phyloP scores from a whole-genome alignment of 2,113 vertebrate species.

The Riparia riparia region DNA sequence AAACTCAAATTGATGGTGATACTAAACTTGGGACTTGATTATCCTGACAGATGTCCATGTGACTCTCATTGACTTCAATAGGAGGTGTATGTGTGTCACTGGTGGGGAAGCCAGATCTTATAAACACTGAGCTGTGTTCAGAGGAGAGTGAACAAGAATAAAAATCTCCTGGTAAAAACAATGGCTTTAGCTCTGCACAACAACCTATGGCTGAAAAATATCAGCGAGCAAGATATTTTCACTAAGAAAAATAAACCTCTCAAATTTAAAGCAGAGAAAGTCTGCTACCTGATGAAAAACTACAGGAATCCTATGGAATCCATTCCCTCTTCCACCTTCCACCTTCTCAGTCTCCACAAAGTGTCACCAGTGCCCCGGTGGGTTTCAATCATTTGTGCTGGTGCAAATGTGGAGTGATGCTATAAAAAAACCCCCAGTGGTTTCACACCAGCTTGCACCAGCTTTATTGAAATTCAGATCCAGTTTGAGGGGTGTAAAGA shows the following conservation, averaged over 20 bases:
- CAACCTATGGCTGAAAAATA: not conserved
- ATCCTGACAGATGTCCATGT: conserved; percentile 47
- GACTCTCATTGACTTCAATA: conserved; percentile 28
- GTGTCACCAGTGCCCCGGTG: rapidly evolving
- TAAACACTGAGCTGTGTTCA: conserved; percentile 2
- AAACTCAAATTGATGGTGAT: conserved; percentile 54
- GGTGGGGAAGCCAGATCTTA: not conserved
- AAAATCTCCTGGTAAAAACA: not conserved
- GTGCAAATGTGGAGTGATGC: not conserved
- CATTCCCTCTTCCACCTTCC: not conserved
- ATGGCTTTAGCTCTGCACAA: not conserved
- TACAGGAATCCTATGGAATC: not conserved
- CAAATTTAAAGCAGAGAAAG: not conserved
- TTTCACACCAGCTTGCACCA: not conserved
- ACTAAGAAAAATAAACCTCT: not conserved
- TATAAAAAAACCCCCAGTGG: not conserved
- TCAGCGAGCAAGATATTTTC: rapidly evolving
- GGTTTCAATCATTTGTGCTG: not conserved
- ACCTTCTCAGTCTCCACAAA: not conserved
- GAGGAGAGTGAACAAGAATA: not conserved
- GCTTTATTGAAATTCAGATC: conserved; percentile 23
- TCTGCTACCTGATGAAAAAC: not conserved
- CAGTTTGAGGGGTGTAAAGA: conserved; percentile 27
- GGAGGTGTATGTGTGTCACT: not conserved
- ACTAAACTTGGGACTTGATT: conserved; percentile 63